Percentiles rank a stretch among this genome's conserved stretches.
Conservation (phyloP, 2,113 vertebrate genomes). For the Gallinago paraguaiae region DNA sequence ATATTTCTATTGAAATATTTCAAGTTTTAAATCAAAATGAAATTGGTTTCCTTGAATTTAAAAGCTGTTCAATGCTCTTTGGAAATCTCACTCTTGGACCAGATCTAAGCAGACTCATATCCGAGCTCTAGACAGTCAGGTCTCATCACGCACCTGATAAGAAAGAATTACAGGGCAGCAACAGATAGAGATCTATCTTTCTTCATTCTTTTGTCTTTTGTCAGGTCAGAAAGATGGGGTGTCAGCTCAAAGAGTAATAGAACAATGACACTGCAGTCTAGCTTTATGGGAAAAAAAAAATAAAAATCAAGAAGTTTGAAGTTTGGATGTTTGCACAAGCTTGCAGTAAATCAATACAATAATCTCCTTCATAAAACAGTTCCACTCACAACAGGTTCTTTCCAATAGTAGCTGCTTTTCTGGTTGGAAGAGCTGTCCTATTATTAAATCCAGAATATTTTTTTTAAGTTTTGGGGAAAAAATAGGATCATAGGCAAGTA, state of each 20-base stretch:
- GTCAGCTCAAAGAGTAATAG: neutral
- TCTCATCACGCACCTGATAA: neutral
- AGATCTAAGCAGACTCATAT: neutral
- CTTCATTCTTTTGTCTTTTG: neutral
- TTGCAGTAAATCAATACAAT: neutral
- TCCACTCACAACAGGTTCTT: neutral
- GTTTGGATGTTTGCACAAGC: neutral
- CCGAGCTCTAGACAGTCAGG: neutral
- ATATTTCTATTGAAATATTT: neutral
- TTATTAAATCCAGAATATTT: neutral
- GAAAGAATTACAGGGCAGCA: neutral
- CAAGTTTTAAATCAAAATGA: neutral
- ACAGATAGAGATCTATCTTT: neutral
- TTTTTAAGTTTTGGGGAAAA: neutral
- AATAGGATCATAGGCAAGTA: neutral
- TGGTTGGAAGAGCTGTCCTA: neutral
- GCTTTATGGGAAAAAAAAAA: neutral
- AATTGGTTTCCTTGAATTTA: neutral
- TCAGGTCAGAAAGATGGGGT: neutral
- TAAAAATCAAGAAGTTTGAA: neutral
- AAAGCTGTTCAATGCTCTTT: neutral
- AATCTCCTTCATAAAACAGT: neutral
- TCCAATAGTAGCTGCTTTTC: neutral
- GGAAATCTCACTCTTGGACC: neutral
- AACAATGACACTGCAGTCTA: neutral